Evolutionary conservation across 2,888 invertebrate genomes (phyloP), one percentile per base, ranked within the genome.

Genomic region (Trissonchulus latispiculum): DNA sequence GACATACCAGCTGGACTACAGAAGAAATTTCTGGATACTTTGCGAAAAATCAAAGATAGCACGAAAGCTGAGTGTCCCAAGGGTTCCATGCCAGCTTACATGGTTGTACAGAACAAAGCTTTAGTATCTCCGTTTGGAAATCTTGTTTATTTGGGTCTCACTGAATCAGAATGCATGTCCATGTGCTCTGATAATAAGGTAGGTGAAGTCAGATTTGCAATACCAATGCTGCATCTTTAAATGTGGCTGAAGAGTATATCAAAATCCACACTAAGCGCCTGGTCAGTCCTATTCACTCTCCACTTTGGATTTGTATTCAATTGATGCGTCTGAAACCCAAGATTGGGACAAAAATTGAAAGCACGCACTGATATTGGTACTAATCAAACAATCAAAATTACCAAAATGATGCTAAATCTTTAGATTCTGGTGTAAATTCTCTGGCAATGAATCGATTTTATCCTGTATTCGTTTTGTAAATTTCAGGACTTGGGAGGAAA

Each of bases 61-160:
- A 48, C 48, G 8, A 48, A 48, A 48, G 48, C 48, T 15, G 48
- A 48, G 48, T 48, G 48, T 23, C 48, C 8, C 8, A 8, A 8
- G 8, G 48, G 48, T 8, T 15, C 48, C 48, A 8, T 48, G 8
- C 48, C 48, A 8, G 48, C 48, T 23, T 48, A 48, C 48, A 48
- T 48, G 48, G 48, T 48, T 8, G 48, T 48, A 8, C 48, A 64
- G 35, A 64, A 64, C 35, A 64, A 29, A 64, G 66, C 31, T 32
- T 32, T 64, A 64, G 18, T 64, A 64, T 32, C 66, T 15, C 66
- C 66, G 18, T 64, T 64, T n/a, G 66, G 66, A 8, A 33, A 29
- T 64, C 35, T 64, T 8, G 66, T 64, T 18, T 64, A 64, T 64
- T 18, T 64, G 31, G 66, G 66, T 15, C 35, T 64, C 32, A 64